These are phyloP conservation scores for Carcinoscorpius rotundicauda DNA, from an alignment of 1,140 invertebrate species.

Conservation along the genomic window DNA sequence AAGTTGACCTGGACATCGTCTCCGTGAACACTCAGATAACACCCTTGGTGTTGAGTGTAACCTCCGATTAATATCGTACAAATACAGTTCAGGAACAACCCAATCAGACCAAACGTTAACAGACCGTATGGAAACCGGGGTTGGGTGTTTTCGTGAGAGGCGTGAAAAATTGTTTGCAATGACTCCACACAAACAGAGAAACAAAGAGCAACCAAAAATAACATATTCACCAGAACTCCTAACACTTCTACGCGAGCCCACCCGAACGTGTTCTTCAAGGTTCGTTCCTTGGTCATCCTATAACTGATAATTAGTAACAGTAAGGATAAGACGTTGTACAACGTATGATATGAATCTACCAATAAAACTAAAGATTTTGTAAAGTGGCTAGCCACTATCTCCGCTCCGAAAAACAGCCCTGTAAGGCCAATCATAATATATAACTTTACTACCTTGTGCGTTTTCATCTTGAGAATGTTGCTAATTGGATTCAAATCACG, in stretches of 20 bases:
- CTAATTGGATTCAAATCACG: no score
- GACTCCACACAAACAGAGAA: slow-evolving; percentile 70
- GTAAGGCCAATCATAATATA: slow-evolving; percentile 50
- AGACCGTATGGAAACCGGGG: slow-evolving; percentile 66
- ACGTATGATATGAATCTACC: slow-evolving; percentile 70
- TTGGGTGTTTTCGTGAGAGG: slow-evolving; percentile 48
- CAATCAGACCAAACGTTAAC: slow-evolving; percentile 47
- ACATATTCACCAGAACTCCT: slow-evolving; percentile 63
- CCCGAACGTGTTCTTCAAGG: slow-evolving; percentile 74
- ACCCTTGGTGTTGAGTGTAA: slow-evolving; percentile 61
- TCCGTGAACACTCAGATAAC: slow-evolving; percentile 32
- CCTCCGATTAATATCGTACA: slow-evolving; percentile 62
- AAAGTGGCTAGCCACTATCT: slow-evolving; percentile 59
- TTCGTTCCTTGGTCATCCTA: slow-evolving; percentile 82
- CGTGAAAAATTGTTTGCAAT: slow-evolving; percentile 48
- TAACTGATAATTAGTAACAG: slow-evolving; percentile 80
- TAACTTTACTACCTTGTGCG: background rate
- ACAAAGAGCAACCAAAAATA: slow-evolving; percentile 67
- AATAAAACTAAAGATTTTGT: slow-evolving; percentile 70
- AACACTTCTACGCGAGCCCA: slow-evolving; percentile 80
- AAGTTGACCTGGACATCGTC: slow-evolving; percentile 17
- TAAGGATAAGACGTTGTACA: slow-evolving; percentile 78
- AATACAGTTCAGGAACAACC: slow-evolving; percentile 52
- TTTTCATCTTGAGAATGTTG: no score
- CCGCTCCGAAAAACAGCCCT: slow-evolving; percentile 52